A percentile compares a stretch with the other conserved stretches of the same genome.
These are phyloP conservation scores for Plemyria rubiginata DNA, from an alignment of 2,888 invertebrate species.

Conservation along the genomic window DNA sequence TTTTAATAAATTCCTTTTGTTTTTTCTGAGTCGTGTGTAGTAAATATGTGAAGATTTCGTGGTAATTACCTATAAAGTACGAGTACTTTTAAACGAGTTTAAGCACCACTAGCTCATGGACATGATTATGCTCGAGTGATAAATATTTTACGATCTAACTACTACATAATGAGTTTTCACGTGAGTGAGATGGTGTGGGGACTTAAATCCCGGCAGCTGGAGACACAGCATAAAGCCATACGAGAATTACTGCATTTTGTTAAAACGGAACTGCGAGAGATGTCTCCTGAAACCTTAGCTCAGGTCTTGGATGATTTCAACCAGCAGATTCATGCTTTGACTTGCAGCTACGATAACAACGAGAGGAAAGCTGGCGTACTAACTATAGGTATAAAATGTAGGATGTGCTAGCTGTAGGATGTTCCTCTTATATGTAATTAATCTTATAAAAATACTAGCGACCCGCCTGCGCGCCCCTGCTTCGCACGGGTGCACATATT, in stretches of 20 bases:
- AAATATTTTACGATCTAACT: background rate
- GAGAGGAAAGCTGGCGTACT: constrained; percentile 98
- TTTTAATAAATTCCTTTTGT: background rate
- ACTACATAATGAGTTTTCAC: constrained; percentile 63
- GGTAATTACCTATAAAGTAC: too few relatives aligned
- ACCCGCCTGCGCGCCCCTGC: too few relatives aligned
- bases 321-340: constrained; percentile 97
- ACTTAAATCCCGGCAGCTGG: constrained; percentile 94
- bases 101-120: too few relatives aligned
- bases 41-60: constrained; percentile 7
- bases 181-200: constrained; percentile 93
- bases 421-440: too few relatives aligned
- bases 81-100: too few relatives aligned
- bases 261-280: constrained; percentile 94
- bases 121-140: background rate
- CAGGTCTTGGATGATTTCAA: constrained; percentile 97
- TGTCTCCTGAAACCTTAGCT: constrained; percentile 93
- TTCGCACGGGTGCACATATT: too few relatives aligned
- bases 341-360: constrained; percentile 94
- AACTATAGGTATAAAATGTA: constrained; percentile 88
- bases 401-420: too few relatives aligned
- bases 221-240: constrained; percentile 92
- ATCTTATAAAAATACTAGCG: too few relatives aligned
- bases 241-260: constrained; percentile 95
- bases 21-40: background rate